phyloP scores from a whole-genome alignment of 2,888 invertebrate species.

The Drosophila eohydei region DNA sequence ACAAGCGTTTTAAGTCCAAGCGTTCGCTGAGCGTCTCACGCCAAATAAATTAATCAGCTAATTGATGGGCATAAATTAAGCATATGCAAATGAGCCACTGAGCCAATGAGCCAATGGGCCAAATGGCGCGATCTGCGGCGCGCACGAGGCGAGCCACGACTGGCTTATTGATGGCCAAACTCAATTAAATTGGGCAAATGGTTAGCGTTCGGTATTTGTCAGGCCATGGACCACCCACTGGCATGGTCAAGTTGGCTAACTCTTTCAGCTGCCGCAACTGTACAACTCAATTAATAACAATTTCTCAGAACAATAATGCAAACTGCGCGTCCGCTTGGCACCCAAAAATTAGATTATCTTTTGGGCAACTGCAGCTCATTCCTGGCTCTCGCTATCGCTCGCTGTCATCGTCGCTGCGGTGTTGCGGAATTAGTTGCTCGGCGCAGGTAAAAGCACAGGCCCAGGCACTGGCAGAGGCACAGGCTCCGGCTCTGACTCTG shows the following conservation, averaged over 20 bases:
- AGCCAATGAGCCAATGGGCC: constrained; percentile 37
- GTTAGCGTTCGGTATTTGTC: constrained; percentile 18
- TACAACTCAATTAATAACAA: constrained; percentile 85
- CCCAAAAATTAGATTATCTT: constrained; percentile 69
- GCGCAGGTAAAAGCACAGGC: constrained; percentile 12
- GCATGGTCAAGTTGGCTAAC: constrained; percentile 1
- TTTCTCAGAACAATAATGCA: constrained; percentile 83
- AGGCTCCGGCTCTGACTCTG: not conserved
- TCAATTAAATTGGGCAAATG: constrained; percentile 70
- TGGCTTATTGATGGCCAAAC: constrained; percentile 66
- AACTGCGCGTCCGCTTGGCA: constrained; percentile 45
- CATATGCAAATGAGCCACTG: constrained; percentile 63
- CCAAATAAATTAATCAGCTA: constrained; percentile 79
- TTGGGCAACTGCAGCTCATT: constrained; percentile 38
- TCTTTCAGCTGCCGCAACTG: constrained; percentile 1
- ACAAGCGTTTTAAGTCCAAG: constrained; percentile 71
- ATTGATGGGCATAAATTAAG: constrained; percentile 77
- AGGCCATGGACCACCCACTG: constrained; percentile 34
- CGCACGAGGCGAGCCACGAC: constrained; percentile 10
- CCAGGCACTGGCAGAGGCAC: not conserved
- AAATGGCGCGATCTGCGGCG: constrained; percentile 33
- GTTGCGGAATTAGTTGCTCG: constrained; percentile 65
- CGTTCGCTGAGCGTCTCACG: constrained; percentile 55
- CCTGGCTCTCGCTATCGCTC: constrained; percentile 50
- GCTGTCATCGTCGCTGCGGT: constrained; percentile 63